A percentile compares a stretch with the other conserved stretches of the same genome.
These are phyloP conservation scores for Cyaniris semiargus DNA, from an alignment of 2,888 invertebrate species.

Conservation along the genomic window DNA sequence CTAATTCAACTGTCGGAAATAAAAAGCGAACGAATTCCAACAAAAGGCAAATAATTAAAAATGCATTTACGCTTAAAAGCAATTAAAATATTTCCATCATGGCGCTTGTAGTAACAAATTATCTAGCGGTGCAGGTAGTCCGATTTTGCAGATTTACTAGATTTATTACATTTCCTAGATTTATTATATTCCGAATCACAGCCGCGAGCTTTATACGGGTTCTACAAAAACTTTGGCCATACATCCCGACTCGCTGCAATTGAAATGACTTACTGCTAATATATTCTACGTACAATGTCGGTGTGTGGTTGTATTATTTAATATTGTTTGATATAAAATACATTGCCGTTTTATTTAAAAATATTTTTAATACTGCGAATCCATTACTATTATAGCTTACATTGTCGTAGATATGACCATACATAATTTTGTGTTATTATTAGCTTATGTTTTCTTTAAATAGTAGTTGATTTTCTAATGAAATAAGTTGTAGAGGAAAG, in stretches of 20 bases:
- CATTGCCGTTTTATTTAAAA: neutral
- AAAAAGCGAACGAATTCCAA: neutral
- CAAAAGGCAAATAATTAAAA: conserved; percentile 17
- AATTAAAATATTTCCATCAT: conserved; percentile 38
- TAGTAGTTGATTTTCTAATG: neutral
- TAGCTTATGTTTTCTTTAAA: too few species aligned
- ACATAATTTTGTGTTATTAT: too few species aligned
- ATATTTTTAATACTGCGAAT: neutral
- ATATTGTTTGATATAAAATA: conserved; percentile 9
- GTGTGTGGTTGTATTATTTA: conserved; percentile 5
- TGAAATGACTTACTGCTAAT: conserved; percentile 23
- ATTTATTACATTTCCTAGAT: conserved; percentile 52
- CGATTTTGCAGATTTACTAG: conserved; percentile 45
- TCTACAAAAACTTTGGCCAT: conserved; percentile 43
- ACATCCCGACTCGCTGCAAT: conserved; percentile 32
- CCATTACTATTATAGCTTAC: neutral
- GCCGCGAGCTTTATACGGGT: conserved; percentile 41
- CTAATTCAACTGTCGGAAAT: neutral
- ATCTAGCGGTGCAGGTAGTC: conserved; percentile 49
- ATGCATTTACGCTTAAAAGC: neutral
- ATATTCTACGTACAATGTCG: neutral
- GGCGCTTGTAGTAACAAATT: conserved; percentile 46
- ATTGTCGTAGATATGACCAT: neutral
- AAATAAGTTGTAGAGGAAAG: neutral
- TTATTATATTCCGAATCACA: conserved; percentile 52